Percentiles rank a stretch among this genome's conserved stretches.
These are phyloP conservation scores for Amblyjoppa proteus DNA, from an alignment of 2,888 invertebrate species.

Conservation along the genomic window DNA sequence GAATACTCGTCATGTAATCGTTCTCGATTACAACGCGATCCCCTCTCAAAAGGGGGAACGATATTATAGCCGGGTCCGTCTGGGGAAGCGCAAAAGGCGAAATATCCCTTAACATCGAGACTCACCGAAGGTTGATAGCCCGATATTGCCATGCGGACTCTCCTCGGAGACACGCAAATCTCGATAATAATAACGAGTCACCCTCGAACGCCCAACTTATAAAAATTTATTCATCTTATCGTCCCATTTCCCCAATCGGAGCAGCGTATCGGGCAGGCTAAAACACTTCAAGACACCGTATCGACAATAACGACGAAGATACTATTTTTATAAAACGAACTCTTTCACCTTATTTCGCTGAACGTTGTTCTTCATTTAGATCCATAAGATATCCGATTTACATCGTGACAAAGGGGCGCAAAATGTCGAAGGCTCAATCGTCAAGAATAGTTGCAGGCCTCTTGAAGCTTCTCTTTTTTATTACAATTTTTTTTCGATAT, in stretches of 20 bases:
- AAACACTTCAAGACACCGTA: too few relatives aligned
- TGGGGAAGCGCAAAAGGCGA: neutral
- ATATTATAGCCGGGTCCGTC: neutral
- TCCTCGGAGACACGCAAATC: neutral
- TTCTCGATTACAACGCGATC: constrained; percentile 45
- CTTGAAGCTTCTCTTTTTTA: too few relatives aligned
- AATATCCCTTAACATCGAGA: constrained; percentile 6
- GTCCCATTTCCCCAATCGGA: neutral
- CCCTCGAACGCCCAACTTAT: neutral
- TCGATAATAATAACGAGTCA: constrained; percentile 29
- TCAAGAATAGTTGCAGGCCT: too few relatives aligned
- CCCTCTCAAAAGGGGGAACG: constrained; percentile 14
- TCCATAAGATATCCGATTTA: too few relatives aligned
- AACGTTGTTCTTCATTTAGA: too few relatives aligned
- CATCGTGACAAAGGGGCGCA: too few relatives aligned
- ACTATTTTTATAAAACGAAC: too few relatives aligned
- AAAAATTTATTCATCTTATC: constrained; percentile 15
- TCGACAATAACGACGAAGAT: too few relatives aligned
- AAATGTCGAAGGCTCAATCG: too few relatives aligned
- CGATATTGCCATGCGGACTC: neutral
- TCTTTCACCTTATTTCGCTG: too few relatives aligned
- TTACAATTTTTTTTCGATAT: too few relatives aligned
- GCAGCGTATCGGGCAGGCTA: neutral
- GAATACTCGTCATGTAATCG: constrained; percentile 28
- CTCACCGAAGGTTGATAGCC: constrained; percentile 18